A percentile compares a stretch with the other conserved stretches of the same genome.
phyloP scores from a whole-genome alignment of 2,888 invertebrate species.

The Protodeltote pygarga region DNA sequence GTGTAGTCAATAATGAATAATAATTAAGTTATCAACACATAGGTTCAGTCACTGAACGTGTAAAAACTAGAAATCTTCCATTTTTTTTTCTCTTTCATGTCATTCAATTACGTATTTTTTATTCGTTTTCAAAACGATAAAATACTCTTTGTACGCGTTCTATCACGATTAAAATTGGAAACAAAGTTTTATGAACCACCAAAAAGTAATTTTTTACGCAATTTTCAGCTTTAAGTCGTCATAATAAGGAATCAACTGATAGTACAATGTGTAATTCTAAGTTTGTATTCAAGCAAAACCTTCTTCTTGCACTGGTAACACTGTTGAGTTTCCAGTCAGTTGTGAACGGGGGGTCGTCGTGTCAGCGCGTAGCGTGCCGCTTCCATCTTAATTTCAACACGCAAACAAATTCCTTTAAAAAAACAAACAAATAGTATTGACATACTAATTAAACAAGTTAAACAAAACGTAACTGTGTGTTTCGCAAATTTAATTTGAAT shows the following conservation, averaged over 20 bases:
- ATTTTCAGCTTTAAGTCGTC: slow-evolving; percentile 17
- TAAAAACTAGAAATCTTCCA: slow-evolving; percentile 57
- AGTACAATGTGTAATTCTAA: slow-evolving; percentile 8
- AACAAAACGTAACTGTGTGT: slow-evolving; percentile 41
- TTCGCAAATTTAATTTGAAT: slow-evolving; percentile 23
- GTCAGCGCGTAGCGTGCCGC: slow-evolving; percentile 49
- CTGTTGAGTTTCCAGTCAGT: slow-evolving; percentile 54
- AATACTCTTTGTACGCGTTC: slow-evolving; percentile 64
- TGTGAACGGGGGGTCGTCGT: slow-evolving; percentile 55
- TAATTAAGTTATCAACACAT: slow-evolving; percentile 48
- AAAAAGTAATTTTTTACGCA: background rate
- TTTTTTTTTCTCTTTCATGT: slow-evolving; percentile 50
- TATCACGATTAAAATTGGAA: slow-evolving; percentile 61
- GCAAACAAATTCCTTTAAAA: slow-evolving; percentile 44
- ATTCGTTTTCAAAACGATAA: slow-evolving; percentile 61
- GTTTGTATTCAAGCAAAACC: slow-evolving; percentile 52
- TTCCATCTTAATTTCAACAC: slow-evolving; percentile 41
- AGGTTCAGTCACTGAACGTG: slow-evolving; percentile 47
- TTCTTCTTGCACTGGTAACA: slow-evolving; percentile 64
- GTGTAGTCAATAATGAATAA: slow-evolving; percentile 15
- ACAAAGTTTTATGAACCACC: slow-evolving; percentile 31
- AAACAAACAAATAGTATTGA: slow-evolving; percentile 51
- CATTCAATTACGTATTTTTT: slow-evolving; percentile 68
- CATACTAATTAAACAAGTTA: slow-evolving; percentile 27
- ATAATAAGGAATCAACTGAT: slow-evolving; percentile 14